Evolutionary conservation across 2,888 invertebrate genomes (phyloP).

Genomic region (Erebia epiphron): DNA sequence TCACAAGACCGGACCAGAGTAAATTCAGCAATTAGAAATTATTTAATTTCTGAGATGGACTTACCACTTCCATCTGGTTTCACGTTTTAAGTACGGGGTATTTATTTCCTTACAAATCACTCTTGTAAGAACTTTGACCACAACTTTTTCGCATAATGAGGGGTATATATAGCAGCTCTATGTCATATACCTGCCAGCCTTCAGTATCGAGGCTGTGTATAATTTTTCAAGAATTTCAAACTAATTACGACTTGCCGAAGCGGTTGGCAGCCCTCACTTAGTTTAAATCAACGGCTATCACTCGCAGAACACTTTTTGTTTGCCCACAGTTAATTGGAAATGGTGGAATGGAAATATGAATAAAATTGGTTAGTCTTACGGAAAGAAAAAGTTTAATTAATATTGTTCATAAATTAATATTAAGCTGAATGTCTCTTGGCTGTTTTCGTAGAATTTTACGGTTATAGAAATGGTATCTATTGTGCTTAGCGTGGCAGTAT

Average conservation of each 20-base stretch:
- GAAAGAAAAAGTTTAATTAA: slow-evolving; percentile 4
- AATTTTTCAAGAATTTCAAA: slow-evolving; percentile 63
- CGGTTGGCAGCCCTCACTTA: slow-evolving; percentile 48
- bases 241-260: slow-evolving; percentile 51
- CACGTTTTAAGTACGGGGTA: too few relatives aligned
- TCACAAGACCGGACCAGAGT: too few relatives aligned
- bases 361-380: neutral
- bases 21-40: too few relatives aligned
- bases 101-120: too few relatives aligned
- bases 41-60: too few relatives aligned
- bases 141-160: neutral
- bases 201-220: slow-evolving; percentile 45
- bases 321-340: slow-evolving; percentile 30
- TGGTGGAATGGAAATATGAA: slow-evolving; percentile 27
- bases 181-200: slow-evolving; percentile 15
- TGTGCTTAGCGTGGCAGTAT: too few relatives aligned
- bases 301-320: slow-evolving; percentile 34
- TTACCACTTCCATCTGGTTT: too few relatives aligned
- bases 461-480: too few relatives aligned
- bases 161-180: slow-evolving; percentile 26
- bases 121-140: too few relatives aligned
- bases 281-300: slow-evolving; percentile 42
- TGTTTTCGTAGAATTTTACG: neutral
- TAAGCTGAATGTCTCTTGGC: neutral
- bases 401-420: neutral